These are phyloP conservation scores for Myathropa florea DNA, from an alignment of 2,888 invertebrate species.

Conservation along the genomic window DNA sequence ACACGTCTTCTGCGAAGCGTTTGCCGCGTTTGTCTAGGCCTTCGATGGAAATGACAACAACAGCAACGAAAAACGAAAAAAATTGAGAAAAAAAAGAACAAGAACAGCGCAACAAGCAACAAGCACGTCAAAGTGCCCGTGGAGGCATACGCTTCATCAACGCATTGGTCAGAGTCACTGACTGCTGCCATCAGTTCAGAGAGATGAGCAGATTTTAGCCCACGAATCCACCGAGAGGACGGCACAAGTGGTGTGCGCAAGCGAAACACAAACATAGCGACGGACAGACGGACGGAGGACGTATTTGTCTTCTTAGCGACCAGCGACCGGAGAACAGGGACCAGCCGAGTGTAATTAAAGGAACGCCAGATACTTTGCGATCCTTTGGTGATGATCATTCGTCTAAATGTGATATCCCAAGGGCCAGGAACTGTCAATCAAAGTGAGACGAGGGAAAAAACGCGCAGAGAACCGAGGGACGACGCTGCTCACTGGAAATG, in stretches of 20 bases:
- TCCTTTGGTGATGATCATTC: conserved; percentile 68
- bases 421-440: conserved; percentile 68
- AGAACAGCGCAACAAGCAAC: not conserved
- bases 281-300: conserved; percentile 34
- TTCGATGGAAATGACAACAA: not conserved
- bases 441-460: not conserved
- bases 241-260: not conserved
- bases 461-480: not conserved
- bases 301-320: conserved; percentile 57
- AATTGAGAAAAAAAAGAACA: not conserved
- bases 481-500: not conserved
- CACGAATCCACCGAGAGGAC: conserved; percentile 16
- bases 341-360: conserved; percentile 68
- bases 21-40: conserved; percentile 27
- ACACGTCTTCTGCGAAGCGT: conserved; percentile 37
- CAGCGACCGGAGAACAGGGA: not conserved
- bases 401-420: conserved; percentile 69
- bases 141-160: conserved; percentile 35
- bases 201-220: conserved; percentile 17
- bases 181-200: conserved; percentile 6
- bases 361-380: conserved; percentile 62
- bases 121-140: conserved; percentile 47
- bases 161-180: conserved; percentile 45
- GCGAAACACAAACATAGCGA: conserved; percentile 39
- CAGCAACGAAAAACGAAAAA: not conserved